Conservation (phyloP, 37 sponge, comb jelly and placozoan species). For the Sycon ciliatum region DNA sequence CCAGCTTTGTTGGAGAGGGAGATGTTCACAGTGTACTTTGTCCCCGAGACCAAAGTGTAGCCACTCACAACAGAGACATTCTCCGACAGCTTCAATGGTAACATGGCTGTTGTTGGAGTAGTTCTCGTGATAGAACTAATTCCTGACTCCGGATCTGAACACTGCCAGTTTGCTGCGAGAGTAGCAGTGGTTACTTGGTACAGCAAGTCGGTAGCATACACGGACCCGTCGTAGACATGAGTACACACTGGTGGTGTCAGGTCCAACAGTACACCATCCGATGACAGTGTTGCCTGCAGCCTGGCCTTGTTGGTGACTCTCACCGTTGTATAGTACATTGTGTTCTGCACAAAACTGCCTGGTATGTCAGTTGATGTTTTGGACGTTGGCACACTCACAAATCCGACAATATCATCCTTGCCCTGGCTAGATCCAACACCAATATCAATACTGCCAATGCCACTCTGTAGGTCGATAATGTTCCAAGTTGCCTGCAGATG, state of each 20-base stretch:
- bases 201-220: neutral
- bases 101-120: too few species aligned
- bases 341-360: neutral
- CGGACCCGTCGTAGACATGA: neutral
- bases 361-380: too few species aligned
- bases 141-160: neutral
- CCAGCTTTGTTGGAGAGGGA: too few species aligned
- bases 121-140: too few species aligned
- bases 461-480: neutral
- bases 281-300: neutral
- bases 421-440: too few species aligned
- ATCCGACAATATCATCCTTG: too few species aligned
- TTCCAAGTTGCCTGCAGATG: neutral
- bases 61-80: neutral
- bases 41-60: too few species aligned
- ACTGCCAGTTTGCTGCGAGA: neutral
- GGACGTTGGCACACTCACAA: too few species aligned
- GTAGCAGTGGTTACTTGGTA: neutral
- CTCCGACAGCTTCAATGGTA: too few species aligned
- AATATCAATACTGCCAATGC: too few species aligned
- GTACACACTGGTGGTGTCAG: neutral
- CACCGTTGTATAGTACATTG: constrained; percentile 2
- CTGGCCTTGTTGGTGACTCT: neutral
- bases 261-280: neutral
- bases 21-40: too few species aligned